Conservation (phyloP, 2,113 vertebrate species). For the Bos indicus region DNA sequence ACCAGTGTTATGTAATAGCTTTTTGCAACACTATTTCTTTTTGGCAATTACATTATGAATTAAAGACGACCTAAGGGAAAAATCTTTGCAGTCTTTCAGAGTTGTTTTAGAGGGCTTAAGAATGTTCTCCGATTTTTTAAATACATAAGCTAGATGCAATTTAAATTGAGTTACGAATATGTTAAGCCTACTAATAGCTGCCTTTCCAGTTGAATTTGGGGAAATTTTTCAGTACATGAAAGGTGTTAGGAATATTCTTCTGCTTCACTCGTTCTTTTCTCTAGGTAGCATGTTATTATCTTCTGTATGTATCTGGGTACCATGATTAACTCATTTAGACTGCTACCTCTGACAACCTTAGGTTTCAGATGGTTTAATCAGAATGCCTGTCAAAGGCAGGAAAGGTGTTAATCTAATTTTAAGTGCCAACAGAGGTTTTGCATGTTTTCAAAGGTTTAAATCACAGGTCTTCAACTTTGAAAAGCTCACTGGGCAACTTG, state of each 20-base stretch:
- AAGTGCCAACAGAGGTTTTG: background rate
- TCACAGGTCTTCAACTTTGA: background rate
- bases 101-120: background rate
- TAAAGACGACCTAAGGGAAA: background rate
- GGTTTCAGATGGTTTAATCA: background rate
- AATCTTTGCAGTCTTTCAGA: background rate
- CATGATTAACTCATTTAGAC: background rate
- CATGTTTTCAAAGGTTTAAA: background rate
- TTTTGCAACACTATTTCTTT: background rate
- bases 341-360: background rate
- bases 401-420: background rate
- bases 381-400: background rate
- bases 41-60: background rate
- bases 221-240: background rate
- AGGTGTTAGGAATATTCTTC: background rate
- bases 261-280: background rate
- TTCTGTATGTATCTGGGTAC: background rate
- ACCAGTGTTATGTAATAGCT: background rate
- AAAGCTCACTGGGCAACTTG: background rate
- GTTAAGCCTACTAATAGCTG: background rate
- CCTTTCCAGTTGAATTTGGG: background rate
- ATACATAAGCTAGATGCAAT: background rate
- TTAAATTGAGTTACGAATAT: background rate
- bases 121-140: background rate
- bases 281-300: background rate